Evolutionary conservation across 2,113 vertebrate genomes (phyloP).

Genomic region (Falco punctatus): DNA sequence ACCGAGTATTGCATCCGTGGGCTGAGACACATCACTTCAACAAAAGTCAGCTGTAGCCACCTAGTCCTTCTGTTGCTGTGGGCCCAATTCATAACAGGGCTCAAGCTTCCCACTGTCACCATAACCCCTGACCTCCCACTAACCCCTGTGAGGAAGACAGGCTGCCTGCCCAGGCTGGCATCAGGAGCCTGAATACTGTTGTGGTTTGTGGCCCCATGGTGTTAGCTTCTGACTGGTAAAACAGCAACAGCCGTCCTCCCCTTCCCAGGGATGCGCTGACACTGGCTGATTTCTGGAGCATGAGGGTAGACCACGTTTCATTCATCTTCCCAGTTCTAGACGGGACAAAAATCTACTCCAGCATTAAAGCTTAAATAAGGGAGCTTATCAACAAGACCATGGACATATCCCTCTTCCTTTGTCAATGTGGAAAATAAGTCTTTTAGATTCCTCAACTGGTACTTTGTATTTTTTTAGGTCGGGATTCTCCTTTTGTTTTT

Average conservation of each 20-base stretch:
- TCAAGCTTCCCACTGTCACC: not conserved
- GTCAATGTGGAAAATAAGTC: not conserved
- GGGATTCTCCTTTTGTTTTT: slow-evolving; percentile 11
- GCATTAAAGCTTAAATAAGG: not conserved
- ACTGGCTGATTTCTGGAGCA: not conserved
- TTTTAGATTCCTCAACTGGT: not conserved
- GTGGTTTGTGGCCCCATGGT: not conserved
- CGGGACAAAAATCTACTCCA: not conserved
- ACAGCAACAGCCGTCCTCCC: not conserved
- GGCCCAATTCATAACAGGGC: not conserved
- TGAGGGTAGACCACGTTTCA: not conserved
- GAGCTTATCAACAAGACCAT: not conserved
- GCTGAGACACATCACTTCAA: not conserved
- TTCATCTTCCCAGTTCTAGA: not conserved
- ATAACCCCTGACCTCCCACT: not conserved
- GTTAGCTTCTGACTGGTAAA: not conserved
- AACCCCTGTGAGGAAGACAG: not conserved
- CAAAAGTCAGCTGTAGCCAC: not conserved
- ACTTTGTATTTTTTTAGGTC: not conserved
- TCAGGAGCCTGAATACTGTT: not conserved
- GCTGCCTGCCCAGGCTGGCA: not conserved
- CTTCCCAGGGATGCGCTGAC: not conserved
- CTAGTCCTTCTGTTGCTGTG: not conserved
- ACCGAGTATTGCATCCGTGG: not conserved
- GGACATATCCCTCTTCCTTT: not conserved